These are phyloP conservation scores for Epistrophe eligans DNA, from an alignment of 2,888 invertebrate species.

Conservation along the genomic window DNA sequence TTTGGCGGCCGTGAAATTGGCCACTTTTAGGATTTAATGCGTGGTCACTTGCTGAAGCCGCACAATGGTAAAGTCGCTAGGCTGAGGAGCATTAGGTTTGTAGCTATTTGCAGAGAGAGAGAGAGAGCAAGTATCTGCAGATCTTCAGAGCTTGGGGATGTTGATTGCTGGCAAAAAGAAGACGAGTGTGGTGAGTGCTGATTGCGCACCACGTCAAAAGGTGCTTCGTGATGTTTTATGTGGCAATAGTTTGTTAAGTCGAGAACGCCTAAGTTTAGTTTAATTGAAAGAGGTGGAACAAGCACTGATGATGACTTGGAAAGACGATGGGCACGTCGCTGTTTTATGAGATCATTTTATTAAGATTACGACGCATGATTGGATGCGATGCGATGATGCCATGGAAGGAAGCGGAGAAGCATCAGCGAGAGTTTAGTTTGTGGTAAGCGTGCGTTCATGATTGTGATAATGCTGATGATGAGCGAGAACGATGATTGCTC, in stretches of 20 bases:
- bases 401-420: constrained; percentile 41
- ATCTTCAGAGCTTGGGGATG: constrained; percentile 1
- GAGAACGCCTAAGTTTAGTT: constrained; percentile 74
- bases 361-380: constrained; percentile 75
- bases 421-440: constrained; percentile 29
- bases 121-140: not conserved
- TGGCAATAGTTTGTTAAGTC: constrained; percentile 69
- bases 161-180: constrained; percentile 21
- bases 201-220: constrained; percentile 42
- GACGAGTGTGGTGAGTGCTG: constrained; percentile 41
- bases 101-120: constrained; percentile 62
- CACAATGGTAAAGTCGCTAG: constrained; percentile 50
- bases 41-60: constrained; percentile 44
- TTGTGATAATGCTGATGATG: constrained; percentile 61
- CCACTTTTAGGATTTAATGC: constrained; percentile 62
- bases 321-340: constrained; percentile 71
- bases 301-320: constrained; percentile 68
- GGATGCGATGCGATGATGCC: constrained; percentile 44
- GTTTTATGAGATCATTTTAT: constrained; percentile 76
- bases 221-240: constrained; percentile 48
- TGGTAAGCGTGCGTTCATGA: constrained; percentile 55
- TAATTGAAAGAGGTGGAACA: constrained; percentile 77
- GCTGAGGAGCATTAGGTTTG: not conserved
- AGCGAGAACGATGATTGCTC: constrained; percentile 58
- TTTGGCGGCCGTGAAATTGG: constrained; percentile 72